phyloP scores from a whole-genome alignment of 2,797 vertebrate species.

The Argyrosomus regius region DNA sequence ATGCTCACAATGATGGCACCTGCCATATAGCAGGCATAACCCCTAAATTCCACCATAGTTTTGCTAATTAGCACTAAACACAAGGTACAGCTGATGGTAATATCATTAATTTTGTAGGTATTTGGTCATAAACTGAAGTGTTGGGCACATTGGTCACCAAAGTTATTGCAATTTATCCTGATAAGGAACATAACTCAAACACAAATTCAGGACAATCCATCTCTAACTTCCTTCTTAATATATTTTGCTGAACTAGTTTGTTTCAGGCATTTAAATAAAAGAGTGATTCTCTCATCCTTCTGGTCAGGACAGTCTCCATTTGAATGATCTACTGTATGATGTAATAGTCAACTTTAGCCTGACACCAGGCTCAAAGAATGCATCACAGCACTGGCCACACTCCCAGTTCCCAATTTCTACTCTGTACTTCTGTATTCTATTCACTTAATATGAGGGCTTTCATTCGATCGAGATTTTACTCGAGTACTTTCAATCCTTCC shows the following conservation, averaged over 20 bases:
- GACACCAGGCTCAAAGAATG: neutral
- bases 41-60: neutral
- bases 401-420: neutral
- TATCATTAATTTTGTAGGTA: neutral
- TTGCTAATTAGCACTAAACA: neutral
- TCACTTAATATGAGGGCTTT: neutral
- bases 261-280: conserved; percentile 7
- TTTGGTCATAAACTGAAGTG: too few relatives aligned
- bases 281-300: neutral
- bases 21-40: too few relatives aligned
- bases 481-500: neutral
- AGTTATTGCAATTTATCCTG: too few relatives aligned
- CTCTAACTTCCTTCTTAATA: neutral
- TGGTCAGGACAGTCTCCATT: neutral
- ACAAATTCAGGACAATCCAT: neutral
- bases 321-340: neutral
- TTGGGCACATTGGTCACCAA: too few relatives aligned
- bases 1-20: neutral
- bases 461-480: conserved; percentile 1
- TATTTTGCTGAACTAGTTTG: neutral
- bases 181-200: neutral
- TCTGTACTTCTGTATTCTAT: neutral
- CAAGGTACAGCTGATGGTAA: neutral
- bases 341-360: neutral
- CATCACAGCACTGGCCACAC: neutral